phyloP scores from a whole-genome alignment of 2,113 vertebrate genomes.

The Notarius quadriscutis region DNA sequence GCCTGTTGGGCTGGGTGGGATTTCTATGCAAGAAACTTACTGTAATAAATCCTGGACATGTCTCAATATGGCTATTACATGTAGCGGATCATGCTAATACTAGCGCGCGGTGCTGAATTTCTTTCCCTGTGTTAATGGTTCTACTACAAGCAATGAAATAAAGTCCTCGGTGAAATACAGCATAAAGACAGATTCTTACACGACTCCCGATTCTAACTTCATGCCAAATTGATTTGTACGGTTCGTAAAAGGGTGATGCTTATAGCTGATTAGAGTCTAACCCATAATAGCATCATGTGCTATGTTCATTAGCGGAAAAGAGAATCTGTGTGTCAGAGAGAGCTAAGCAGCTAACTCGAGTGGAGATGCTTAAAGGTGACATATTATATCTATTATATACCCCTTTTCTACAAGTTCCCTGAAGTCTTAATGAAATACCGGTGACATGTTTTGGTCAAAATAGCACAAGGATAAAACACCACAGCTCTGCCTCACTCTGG shows the following conservation, averaged over 20 bases:
- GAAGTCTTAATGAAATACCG: no score
- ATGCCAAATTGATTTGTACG: conserved; percentile 75
- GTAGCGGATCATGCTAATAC: not conserved
- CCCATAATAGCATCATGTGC: conserved; percentile 69
- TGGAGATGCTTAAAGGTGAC: not conserved
- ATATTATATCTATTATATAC: no score
- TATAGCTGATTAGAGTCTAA: conserved; percentile 75
- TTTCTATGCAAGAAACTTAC: conserved; percentile 18
- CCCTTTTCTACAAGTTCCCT: no score
- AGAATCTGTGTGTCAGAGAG: conserved; percentile 68
- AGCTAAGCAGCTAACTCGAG: conserved; percentile 53
- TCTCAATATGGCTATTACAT: not conserved
- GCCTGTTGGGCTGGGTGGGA: conserved; percentile 68
- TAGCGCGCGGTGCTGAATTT: not conserved
- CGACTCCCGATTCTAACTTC: conserved; percentile 58
- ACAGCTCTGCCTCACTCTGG: no score
- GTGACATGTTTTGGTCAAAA: no score
- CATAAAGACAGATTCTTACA: not conserved
- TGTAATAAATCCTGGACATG: not conserved
- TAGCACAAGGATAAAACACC: no score
- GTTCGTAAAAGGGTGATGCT: conserved; percentile 69
- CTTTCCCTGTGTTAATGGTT: not conserved
- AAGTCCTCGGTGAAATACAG: not conserved
- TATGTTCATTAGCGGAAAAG: conserved; percentile 74
- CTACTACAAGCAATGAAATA: conserved; percentile 1